Base-by-base conservation (phyloP, 1,140 invertebrate species). In the Melanaphis sacchari region DNA sequence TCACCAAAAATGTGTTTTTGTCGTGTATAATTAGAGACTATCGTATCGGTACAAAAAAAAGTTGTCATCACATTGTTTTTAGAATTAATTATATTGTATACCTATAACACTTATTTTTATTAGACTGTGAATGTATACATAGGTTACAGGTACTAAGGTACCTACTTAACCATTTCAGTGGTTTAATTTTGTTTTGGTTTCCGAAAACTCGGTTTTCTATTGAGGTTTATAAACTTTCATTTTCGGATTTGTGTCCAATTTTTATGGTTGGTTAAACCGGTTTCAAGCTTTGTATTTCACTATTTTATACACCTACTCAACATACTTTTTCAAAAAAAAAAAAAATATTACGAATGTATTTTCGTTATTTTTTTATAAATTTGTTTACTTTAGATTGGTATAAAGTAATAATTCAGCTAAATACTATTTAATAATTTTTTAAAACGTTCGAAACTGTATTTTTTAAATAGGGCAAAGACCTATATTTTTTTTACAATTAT, bases 121-220 rank as follows among this genome's bases (percentile, higher is more conserved):
- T 76, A 76, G 59, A 76, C 59, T 76, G 59, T 76, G 59, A 76
- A 76, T 76, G n/a, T 76, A 76, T 76, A 1, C 59, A 76, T n/a
- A 76, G 59, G 31, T n/a, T 76, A 21, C n/a, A n/a, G 59, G 59
- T 76, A 36, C 5, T 76, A 15, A 76, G 36, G 36, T 82, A 38
- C 76, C 18, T 82, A 85, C 38, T 85, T 40, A 85, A 11, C 24
- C 24, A 85, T 41, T 40, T 40, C 8, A 1, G 22, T 82, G 18
- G 59, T 76, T 76, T 85, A n/a, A 84, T 31, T 85, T 49, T 11
- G 54, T 90, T 90, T 66, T 66, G 52, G 36, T 89, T 52, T 38
- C 87, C 89, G 38, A 90, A 90, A 90, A 90, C 52, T 90, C 26
- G 52, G 41, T 90, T 90, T 90, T n/a, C 26, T 90, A 66, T 90